A percentile compares a stretch with the other conserved stretches of the same genome.
Evolutionary conservation across 2,113 vertebrate genomes (phyloP).

Genomic region (Prochilodus magdalenae): DNA sequence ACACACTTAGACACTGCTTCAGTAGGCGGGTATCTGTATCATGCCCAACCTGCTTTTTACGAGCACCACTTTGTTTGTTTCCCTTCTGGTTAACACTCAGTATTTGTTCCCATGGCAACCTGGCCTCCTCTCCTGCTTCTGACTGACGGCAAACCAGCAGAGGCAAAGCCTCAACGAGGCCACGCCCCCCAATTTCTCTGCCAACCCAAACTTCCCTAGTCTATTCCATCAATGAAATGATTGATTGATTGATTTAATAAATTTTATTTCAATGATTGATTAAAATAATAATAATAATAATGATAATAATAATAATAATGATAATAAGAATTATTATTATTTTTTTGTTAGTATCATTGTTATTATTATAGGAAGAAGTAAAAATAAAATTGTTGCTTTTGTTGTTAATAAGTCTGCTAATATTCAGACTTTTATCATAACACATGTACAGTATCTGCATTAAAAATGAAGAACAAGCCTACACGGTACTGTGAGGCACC

Average conservation of each 20-base stretch:
- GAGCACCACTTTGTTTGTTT: slow-evolving; percentile 81
- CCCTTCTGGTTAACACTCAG: slow-evolving; percentile 80
- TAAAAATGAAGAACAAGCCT: no score
- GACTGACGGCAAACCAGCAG: slow-evolving; percentile 44
- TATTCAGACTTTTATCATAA: no score
- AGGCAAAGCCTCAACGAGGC: slow-evolving; percentile 33
- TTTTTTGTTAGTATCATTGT: no score
- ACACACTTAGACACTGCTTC: slow-evolving; percentile 15
- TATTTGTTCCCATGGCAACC: slow-evolving; percentile 82
- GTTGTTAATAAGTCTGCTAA: no score
- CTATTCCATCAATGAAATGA: neutral
- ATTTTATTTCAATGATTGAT: no score
- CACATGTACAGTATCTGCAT: no score
- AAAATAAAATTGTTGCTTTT: no score
- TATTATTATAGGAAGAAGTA: no score
- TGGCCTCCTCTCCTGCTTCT: slow-evolving; percentile 63
- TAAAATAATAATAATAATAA: no score
- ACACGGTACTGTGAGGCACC: no score
- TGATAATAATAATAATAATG: neutral
- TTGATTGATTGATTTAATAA: no score
- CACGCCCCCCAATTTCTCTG: slow-evolving; percentile 33
- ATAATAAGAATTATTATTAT: neutral
- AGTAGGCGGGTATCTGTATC: slow-evolving; percentile 21
- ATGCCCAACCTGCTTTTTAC: slow-evolving; percentile 69
- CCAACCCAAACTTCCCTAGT: slow-evolving; percentile 16